Evolutionary conservation across 2,888 invertebrate genomes (phyloP).

Genomic region (Spisula solida): DNA sequence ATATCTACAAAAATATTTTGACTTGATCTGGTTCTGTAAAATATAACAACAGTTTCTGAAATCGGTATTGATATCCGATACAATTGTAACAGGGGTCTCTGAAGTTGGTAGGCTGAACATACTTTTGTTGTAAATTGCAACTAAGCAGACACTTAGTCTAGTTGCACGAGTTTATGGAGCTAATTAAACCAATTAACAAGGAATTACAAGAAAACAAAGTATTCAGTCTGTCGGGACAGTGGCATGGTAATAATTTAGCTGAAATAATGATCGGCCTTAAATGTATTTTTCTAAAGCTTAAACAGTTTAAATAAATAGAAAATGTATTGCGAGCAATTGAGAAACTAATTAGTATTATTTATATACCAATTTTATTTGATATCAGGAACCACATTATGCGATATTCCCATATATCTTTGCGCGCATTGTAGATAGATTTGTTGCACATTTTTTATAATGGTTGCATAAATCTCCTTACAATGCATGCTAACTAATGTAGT

Average conservation of each 20-base stretch:
- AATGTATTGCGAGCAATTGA: not conserved
- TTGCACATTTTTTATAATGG: slow-evolving; percentile 1
- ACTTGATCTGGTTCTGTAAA: too few relatives aligned
- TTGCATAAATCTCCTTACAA: not conserved
- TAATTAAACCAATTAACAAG: slow-evolving; percentile 22
- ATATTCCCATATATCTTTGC: not conserved
- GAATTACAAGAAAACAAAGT: not conserved
- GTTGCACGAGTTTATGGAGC: not conserved
- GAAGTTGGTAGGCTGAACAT: too few relatives aligned
- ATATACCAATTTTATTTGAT: not conserved
- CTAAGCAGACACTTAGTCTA: slow-evolving; percentile 19
- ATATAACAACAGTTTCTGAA: too few relatives aligned
- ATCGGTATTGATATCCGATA: too few relatives aligned
- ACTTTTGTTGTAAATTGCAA: too few relatives aligned
- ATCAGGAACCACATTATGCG: not conserved
- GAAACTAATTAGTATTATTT: slow-evolving; percentile 11
- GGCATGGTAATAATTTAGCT: slow-evolving; percentile 12
- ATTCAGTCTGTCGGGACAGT: slow-evolving; percentile 1
- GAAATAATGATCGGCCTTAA: not conserved
- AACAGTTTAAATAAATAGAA: slow-evolving; percentile 18
- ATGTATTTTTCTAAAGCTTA: not conserved
- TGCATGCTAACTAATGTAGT: not conserved
- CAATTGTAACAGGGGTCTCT: too few relatives aligned
- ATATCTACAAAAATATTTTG: too few relatives aligned
- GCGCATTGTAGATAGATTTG: not conserved